Conservation (phyloP, 2,797 vertebrate species). For the Mareca strepera region DNA sequence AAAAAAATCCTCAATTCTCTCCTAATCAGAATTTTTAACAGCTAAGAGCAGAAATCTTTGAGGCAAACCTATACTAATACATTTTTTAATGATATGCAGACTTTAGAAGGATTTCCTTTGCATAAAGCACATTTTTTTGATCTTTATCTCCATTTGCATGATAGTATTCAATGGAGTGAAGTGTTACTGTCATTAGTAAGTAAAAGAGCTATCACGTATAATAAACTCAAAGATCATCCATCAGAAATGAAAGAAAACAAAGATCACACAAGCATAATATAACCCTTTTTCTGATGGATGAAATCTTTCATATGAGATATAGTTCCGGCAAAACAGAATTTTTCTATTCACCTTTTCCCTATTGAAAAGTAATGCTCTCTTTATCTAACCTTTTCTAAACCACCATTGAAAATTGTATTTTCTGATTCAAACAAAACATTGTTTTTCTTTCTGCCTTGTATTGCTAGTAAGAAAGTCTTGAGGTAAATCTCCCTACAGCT, state of each 20-base stretch:
- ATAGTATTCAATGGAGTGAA: constrained; percentile 36
- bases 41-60: not conserved
- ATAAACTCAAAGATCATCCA: constrained; percentile 51
- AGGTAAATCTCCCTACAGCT: constrained; percentile 94
- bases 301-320: constrained; percentile 36
- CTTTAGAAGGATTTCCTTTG: not conserved
- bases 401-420: constrained; percentile 86
- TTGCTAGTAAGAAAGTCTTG: constrained; percentile 92
- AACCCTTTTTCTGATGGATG: constrained; percentile 1
- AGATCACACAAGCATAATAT: not conserved
- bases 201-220: constrained; percentile 46
- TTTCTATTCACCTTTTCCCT: constrained; percentile 72
- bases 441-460: constrained; percentile 90
- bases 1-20: not conserved
- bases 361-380: constrained; percentile 42
- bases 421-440: constrained; percentile 85
- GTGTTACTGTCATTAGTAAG: constrained; percentile 49
- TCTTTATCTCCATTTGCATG: constrained; percentile 50
- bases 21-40: not conserved
- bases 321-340: constrained; percentile 66
- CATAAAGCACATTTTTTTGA: constrained; percentile 7
- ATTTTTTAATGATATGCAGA: constrained; percentile 20
- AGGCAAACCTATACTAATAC: not conserved
- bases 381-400: constrained; percentile 75
- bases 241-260: constrained; percentile 66